Conservation (phyloP, 2,888 invertebrate species). For the Nebria brevicollis region DNA sequence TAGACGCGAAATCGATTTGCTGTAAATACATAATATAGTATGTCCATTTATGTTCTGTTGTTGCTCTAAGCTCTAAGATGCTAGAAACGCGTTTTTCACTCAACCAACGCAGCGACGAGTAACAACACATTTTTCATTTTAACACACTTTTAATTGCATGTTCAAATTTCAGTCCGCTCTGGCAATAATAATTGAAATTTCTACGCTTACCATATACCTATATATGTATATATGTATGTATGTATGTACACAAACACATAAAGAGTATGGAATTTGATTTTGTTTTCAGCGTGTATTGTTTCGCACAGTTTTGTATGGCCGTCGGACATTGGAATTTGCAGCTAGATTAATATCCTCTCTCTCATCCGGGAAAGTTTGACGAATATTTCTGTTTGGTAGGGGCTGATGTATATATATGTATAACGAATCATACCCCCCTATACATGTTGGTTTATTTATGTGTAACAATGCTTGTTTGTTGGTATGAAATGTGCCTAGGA, state of each 20-base stretch:
- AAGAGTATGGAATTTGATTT: slow-evolving; percentile 40
- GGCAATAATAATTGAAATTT: slow-evolving; percentile 46
- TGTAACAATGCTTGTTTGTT: no score
- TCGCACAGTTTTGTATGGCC: slow-evolving; percentile 14
- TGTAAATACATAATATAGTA: no score
- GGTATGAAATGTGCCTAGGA: no score
- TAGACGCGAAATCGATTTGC: neutral
- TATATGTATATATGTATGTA: neutral
- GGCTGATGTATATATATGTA: neutral
- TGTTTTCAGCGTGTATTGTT: slow-evolving; percentile 40
- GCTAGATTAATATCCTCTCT: slow-evolving; percentile 42
- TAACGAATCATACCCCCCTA: neutral
- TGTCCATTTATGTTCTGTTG: no score
- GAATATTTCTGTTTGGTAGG: slow-evolving; percentile 18
- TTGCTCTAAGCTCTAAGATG: no score
- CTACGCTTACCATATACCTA: slow-evolving; percentile 16
- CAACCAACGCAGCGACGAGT: neutral
- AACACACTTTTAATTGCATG: slow-evolving; percentile 56
- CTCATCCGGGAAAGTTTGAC: slow-evolving; percentile 40
- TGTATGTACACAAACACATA: neutral
- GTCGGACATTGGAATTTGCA: slow-evolving; percentile 43
- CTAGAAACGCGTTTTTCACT: no score
- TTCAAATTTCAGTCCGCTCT: slow-evolving; percentile 45
- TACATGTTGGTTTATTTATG: no score
- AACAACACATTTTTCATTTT: slow-evolving; percentile 53